Conservation (phyloP, 2,888 invertebrate genomes). For the Polylopha cassiicola region DNA sequence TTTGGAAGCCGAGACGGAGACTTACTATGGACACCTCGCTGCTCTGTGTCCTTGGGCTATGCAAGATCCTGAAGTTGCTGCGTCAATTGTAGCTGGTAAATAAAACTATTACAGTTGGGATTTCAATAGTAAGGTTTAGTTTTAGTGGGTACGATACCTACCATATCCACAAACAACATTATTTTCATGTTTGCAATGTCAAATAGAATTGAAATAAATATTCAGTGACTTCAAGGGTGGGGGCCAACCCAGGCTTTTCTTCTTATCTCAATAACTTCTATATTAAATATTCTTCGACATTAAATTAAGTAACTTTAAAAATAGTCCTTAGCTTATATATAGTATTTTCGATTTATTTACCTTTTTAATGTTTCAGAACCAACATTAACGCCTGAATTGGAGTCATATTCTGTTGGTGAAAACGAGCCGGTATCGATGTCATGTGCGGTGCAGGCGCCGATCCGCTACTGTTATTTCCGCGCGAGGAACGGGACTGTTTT, state of each 20-base stretch:
- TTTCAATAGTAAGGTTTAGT: no score
- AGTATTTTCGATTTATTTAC: no score
- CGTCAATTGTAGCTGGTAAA: slow-evolving; percentile 14
- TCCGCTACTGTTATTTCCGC: slow-evolving; percentile 26
- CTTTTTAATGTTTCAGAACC: slow-evolving; percentile 18
- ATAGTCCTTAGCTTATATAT: no score
- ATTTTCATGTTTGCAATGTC: no score
- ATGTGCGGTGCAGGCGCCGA: slow-evolving; percentile 18
- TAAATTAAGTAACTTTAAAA: no score
- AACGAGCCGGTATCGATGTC: slow-evolving; percentile 12
- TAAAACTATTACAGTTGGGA: background rate
- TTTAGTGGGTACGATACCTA: no score
- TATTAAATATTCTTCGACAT: no score
- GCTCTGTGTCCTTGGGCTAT: slow-evolving; percentile 21
- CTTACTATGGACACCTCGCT: slow-evolving; percentile 22
- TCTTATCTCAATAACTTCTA: no score
- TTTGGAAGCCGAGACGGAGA: slow-evolving; percentile 21
- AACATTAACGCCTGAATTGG: slow-evolving; percentile 8
- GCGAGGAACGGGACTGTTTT: slow-evolving; percentile 24
- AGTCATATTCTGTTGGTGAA: slow-evolving; percentile 2
- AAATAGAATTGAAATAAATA: no score
- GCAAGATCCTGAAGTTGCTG: slow-evolving; percentile 16
- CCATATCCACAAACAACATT: no score
- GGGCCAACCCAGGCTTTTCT: no score
- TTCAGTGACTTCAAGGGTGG: no score